Base-by-base conservation (phyloP, 2,888 invertebrate species). In the Carpatolechia fugitivella region DNA sequence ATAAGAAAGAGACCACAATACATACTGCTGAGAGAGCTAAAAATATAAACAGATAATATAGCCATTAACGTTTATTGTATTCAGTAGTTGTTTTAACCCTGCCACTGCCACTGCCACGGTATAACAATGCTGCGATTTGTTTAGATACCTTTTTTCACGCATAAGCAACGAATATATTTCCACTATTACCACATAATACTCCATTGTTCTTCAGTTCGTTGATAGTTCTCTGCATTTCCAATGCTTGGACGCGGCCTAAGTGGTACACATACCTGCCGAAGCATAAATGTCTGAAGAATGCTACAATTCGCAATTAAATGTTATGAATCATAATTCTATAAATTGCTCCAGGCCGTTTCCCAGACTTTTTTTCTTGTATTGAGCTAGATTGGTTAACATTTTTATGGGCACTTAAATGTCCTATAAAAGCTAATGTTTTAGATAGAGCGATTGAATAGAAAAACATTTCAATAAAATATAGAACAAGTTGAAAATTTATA, bases 151-250 rank as follows among this genome's bases (percentile, higher is more conserved):
- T 87, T 85, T 89, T 86, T 80, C 78, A 78, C 78, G 81, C 82
- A 80, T 81, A 82, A 85, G 77, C 77, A 82, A 84, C 77, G 85
- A 83, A 89, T 89, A 86, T 86, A 88, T 89, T 87, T 88, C 82
- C 85, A 87, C 84, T 87, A 89, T 89, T 89, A 88, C 86, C 89
- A 89, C 89, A 89, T 89, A 89, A 89, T 89, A 84, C 88, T 74
- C 89, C 82, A 89, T 89, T 89, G 89, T 89, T 89, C 88, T 82
- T 74, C 73, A 76, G 82, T 80, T 80, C 79, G 80, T 78, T 83
- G 84, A 84, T 88, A 85, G 87, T 87, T 83, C 83, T 87, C 79
- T 77, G 74, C 76, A 82, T 84, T 84, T 82, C 71, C 80, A 82
- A 78, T 76, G 82, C 74, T 80, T 78, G 83, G 82, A 76, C 79